phyloP scores from a whole-genome alignment of 2,113 vertebrate genomes.

The Limnothrissa miodon region DNA sequence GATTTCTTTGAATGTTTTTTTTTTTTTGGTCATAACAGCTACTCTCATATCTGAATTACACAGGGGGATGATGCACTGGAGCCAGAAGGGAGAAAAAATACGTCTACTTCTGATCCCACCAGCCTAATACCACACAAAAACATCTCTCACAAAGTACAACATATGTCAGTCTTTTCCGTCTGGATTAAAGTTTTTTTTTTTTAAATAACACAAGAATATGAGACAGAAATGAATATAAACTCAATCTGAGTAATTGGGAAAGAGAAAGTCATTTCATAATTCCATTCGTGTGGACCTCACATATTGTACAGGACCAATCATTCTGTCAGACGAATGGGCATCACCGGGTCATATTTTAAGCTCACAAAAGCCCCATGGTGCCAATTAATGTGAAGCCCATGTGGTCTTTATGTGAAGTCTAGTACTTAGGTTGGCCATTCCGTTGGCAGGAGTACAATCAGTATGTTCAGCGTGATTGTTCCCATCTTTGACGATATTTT shows the following conservation, averaged over 20 bases:
- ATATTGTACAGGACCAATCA: neutral
- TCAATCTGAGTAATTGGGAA: neutral
- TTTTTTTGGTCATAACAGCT: conserved; percentile 40
- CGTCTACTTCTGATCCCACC: neutral
- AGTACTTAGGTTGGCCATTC: conserved; percentile 50
- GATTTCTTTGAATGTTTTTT: conserved; percentile 55
- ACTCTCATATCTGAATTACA: conserved; percentile 45
- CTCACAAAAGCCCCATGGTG: conserved; percentile 36
- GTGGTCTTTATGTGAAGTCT: conserved; percentile 43
- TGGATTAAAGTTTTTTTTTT: neutral
- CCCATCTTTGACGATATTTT: conserved; percentile 46
- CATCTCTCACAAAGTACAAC: neutral
- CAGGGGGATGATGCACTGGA: conserved; percentile 46
- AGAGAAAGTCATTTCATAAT: neutral
- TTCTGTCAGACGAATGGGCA: conserved; percentile 1
- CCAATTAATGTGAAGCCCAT: conserved; percentile 35
- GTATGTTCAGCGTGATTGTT: conserved; percentile 50
- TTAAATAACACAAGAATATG: neutral
- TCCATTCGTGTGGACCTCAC: neutral
- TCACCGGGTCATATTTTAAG: conserved; percentile 44
- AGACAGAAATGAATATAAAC: neutral
- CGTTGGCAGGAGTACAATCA: conserved; percentile 51
- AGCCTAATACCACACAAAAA: neutral
- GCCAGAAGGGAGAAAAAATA: conserved; percentile 35
- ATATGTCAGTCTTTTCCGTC: neutral